phyloP scores from a whole-genome alignment of 2,113 vertebrate genomes.

The Podarcis muralis region DNA sequence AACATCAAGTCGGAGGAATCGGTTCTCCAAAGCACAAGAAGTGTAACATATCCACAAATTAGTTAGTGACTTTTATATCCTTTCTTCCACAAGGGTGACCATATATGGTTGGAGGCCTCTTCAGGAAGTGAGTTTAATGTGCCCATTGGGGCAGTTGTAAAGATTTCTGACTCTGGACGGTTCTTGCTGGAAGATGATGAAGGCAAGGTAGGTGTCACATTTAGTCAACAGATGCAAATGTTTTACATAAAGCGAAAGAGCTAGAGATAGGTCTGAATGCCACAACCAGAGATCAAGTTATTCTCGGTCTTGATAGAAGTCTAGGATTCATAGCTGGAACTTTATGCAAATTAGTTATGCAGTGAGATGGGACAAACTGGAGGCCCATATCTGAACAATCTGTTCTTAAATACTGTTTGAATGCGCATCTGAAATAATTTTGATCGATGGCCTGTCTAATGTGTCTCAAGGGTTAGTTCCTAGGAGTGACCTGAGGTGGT shows the following conservation, averaged over 20 bases:
- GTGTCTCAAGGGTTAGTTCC: background rate
- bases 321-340: background rate
- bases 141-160: slow-evolving; percentile 88
- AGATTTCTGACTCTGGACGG: slow-evolving; percentile 81
- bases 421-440: background rate
- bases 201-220: slow-evolving; percentile 85
- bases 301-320: background rate
- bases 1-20: background rate
- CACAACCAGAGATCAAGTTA: background rate
- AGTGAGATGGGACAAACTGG: background rate
- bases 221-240: background rate
- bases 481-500: slow-evolving; percentile 2
- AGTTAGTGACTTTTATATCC: slow-evolving; percentile 8
- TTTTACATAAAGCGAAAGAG: background rate
- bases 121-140: slow-evolving; percentile 68
- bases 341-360: background rate
- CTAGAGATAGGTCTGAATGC: background rate
- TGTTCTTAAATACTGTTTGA: background rate
- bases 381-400: background rate
- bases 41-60: background rate
- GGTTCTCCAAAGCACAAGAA: background rate
- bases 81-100: slow-evolving; percentile 84
- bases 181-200: slow-evolving; percentile 91
- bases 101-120: slow-evolving; percentile 87
- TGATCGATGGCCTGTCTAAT: background rate